Conservation (phyloP, 23 tunicate genomes). For the Corella eumyota region DNA sequence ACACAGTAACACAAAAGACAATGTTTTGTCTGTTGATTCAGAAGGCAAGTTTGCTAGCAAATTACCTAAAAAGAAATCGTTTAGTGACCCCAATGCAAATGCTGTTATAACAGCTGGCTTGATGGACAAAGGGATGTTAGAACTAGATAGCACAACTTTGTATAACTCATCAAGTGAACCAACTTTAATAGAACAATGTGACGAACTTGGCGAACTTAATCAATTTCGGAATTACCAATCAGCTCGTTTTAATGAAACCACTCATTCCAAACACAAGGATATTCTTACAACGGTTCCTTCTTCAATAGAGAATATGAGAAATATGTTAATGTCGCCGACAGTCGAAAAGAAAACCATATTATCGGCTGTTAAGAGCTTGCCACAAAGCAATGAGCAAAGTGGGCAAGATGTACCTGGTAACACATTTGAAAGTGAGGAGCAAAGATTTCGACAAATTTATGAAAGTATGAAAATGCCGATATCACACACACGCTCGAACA, state of each 20-base stretch:
- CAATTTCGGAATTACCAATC: slow-evolving; percentile 16
- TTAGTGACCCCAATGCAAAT: slow-evolving; percentile 68
- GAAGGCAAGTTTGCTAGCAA: slow-evolving; percentile 8
- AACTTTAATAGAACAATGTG: slow-evolving; percentile 32
- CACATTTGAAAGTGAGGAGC: slow-evolving; percentile 43
- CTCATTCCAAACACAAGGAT: no score
- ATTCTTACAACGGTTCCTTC: no score
- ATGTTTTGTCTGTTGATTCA: neutral
- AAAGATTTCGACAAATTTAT: slow-evolving; percentile 39
- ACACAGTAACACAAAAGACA: neutral
- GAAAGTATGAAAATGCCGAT: slow-evolving; percentile 33
- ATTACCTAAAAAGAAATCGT: slow-evolving; percentile 58
- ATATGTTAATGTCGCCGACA: no score
- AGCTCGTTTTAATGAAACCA: no score
- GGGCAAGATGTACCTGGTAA: no score
- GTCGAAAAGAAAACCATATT: no score
- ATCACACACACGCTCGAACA: slow-evolving; percentile 17
- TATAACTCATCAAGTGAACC: slow-evolving; percentile 64
- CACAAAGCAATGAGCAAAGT: no score
- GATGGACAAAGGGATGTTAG: slow-evolving; percentile 9
- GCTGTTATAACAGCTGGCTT: slow-evolving; percentile 37
- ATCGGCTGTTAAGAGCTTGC: no score
- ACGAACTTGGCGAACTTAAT: slow-evolving; percentile 25
- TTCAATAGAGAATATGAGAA: no score
- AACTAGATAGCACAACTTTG: neutral